These are phyloP conservation scores for Pygoscelis adeliae DNA, from an alignment of 2,113 vertebrate species.

Conservation along the genomic window DNA sequence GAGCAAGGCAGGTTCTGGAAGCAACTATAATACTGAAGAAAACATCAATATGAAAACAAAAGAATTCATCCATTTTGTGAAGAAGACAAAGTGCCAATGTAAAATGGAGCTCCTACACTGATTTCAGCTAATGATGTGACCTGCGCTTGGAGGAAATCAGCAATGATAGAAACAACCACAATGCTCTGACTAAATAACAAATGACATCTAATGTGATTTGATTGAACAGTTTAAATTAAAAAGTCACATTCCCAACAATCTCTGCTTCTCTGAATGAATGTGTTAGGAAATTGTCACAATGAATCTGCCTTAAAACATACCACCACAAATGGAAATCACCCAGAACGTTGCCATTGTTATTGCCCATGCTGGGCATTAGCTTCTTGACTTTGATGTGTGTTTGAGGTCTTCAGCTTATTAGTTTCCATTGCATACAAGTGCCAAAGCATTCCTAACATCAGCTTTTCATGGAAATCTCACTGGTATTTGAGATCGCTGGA, in stretches of 20 bases:
- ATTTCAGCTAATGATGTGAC: not conserved
- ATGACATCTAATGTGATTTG: not conserved
- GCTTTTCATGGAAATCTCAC: not conserved
- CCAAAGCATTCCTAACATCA: not conserved
- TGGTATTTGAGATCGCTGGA: not conserved
- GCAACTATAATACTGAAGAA: not conserved
- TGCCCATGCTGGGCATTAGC: not conserved
- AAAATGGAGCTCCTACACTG: not conserved
- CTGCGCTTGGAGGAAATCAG: not conserved
- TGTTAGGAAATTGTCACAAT: not conserved
- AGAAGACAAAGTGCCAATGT: not conserved
- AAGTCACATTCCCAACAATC: not conserved
- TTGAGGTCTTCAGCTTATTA: not conserved
- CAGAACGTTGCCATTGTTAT: not conserved
- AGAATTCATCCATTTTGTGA: not conserved
- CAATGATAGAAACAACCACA: not conserved
- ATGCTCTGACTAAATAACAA: not conserved
- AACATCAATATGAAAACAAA: not conserved
- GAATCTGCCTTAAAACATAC: not conserved
- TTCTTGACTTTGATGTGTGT: constrained; percentile 37
- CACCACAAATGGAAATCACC: not conserved
- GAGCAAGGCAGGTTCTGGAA: not conserved
- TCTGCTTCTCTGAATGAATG: not conserved
- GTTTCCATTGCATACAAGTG: not conserved
- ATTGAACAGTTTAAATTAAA: constrained; percentile 3